A percentile compares a stretch with the other conserved stretches of the same genome.
These are phyloP conservation scores for Latrodectus geometricus DNA, from an alignment of 1,140 invertebrate species.

Conservation along the genomic window DNA sequence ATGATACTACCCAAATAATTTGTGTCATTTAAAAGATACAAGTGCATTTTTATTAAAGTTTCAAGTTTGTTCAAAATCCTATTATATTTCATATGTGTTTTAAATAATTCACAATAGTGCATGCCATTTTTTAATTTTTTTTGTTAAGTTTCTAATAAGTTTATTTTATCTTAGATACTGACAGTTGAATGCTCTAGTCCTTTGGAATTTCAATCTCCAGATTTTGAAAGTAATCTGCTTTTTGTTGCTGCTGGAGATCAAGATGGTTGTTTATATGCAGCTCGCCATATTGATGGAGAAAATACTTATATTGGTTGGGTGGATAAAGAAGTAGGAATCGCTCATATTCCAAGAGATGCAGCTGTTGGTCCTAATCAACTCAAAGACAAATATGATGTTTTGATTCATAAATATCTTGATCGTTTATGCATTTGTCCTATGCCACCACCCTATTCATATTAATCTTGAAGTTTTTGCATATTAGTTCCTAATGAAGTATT, in stretches of 20 bases:
- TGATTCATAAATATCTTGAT: slow-evolving; percentile 25
- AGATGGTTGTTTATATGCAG: slow-evolving; percentile 19
- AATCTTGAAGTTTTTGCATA: background rate
- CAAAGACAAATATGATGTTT: slow-evolving; percentile 6
- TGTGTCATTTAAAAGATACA: too few species aligned
- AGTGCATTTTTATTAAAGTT: too few species aligned
- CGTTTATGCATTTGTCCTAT: slow-evolving; percentile 44
- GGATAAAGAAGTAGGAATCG: background rate
- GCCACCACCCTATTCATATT: background rate
- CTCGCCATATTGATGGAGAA: slow-evolving; percentile 26
- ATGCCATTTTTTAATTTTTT: too few species aligned
- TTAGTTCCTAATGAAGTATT: too few species aligned
- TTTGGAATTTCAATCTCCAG: background rate
- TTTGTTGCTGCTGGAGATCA: slow-evolving; percentile 29
- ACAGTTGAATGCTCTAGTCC: slow-evolving; percentile 9
- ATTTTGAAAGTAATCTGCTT: background rate
- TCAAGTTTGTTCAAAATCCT: too few species aligned
- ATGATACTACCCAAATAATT: too few species aligned
- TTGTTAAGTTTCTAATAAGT: background rate
- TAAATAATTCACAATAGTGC: too few species aligned
- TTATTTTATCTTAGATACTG: slow-evolving; percentile 29
- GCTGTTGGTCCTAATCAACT: background rate
- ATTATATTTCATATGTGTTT: too few species aligned
- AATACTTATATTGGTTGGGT: slow-evolving; percentile 48
- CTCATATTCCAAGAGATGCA: slow-evolving; percentile 32